Evolutionary conservation across 2,113 vertebrate species (phyloP), one percentile per base, ranked within the genome.

Genomic region (Egretta garzetta): DNA sequence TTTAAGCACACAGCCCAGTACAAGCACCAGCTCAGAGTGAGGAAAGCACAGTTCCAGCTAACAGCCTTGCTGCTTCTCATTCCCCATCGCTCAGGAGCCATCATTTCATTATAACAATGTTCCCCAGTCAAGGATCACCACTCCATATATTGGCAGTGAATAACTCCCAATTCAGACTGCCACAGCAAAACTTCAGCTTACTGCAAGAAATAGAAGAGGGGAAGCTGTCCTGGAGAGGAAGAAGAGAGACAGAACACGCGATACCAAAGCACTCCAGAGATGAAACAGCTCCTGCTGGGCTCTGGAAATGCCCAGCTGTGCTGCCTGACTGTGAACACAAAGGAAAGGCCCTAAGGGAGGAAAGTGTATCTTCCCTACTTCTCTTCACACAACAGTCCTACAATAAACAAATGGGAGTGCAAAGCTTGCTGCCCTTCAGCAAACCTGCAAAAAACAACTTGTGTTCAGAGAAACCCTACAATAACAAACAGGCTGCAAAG

Each of bases 341-440:
- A 77, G 23, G n/a, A 88, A 87, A 87, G 35, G 35, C 74, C 64
- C 53, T 0, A 1, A 91, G 64, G 88, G 60, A 88, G 16, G n/a
- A 81, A 95, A 93, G 43, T 1, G 1, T 89, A 96, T 76, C 84
- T 90, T 77, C 58, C 84, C 52, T 87, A 71, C 47, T 77, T 88
- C 91, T 84, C 90, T 81, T 93, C 85, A 92, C 33, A 63, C 56
- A 92, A 93, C 75, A 86, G 66, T 41, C 53, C 84, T 55, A 72
- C 0, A 0, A 90, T 66, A 96, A 96, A 91, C 50, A 80, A 80
- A 64, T 4, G 5, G 14, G 45, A 89, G 50, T 32, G 67, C 62
- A 93, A 95, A 85, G 59, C 41, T 76, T 66, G 50, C 45, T 88
- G 74, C 66, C 89, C 81, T 82, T 59, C 70, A 90, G 85, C 84